Evolutionary conservation across 2,888 invertebrate genomes (phyloP).

Genomic region (Clanis bilineata): DNA sequence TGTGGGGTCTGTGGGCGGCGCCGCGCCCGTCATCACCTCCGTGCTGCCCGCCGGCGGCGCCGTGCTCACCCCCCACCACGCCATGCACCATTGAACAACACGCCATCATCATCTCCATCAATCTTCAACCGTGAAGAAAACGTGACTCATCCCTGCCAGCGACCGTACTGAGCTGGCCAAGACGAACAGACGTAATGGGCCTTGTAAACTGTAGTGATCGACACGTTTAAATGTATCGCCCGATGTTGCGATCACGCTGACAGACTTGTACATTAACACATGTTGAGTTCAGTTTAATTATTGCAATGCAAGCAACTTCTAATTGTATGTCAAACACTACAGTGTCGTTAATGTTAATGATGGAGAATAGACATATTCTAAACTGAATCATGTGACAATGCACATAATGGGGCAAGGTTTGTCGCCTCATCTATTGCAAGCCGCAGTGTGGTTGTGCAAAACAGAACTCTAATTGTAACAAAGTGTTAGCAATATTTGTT

Average conservation of each 20-base stretch:
- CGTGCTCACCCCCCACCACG: constrained; percentile 70
- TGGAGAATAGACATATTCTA: background rate
- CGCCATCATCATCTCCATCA: background rate
- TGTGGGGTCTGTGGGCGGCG: constrained; percentile 44
- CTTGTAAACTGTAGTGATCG: no score
- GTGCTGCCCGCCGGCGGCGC: constrained; percentile 70
- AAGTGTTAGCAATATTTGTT: constrained; percentile 9
- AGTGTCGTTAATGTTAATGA: no score
- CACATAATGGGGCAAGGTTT: background rate
- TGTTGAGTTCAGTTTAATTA: no score
- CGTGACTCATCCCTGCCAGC: no score
- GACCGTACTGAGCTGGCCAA: no score
- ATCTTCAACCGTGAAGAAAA: no score
- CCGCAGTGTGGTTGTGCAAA: background rate
- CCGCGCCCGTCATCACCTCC: constrained; percentile 64
- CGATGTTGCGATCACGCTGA: no score
- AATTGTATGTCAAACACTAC: no score
- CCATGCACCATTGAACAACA: constrained; percentile 55
- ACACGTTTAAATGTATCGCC: no score
- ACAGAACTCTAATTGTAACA: background rate
- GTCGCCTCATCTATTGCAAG: background rate
- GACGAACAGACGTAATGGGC: no score
- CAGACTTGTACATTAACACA: no score
- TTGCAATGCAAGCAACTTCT: no score
- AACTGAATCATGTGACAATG: background rate